Evolutionary conservation across 2,797 vertebrate genomes (phyloP), one percentile per base, ranked within the genome.

Genomic region (Setipinna tenuifilis): DNA sequence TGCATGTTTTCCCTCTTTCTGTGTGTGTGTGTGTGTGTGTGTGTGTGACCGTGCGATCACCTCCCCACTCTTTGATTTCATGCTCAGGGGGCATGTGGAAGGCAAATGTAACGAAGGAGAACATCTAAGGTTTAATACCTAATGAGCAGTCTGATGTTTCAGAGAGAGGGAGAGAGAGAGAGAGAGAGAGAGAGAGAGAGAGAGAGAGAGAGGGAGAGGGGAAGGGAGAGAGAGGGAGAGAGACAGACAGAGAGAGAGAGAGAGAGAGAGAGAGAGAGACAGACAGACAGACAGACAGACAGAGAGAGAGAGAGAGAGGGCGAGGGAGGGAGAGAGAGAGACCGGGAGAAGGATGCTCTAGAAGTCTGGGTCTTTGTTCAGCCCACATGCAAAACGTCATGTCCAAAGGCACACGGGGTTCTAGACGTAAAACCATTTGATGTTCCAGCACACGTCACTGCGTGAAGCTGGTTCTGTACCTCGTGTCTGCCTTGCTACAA

Each of bases 11-110:
- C n/a, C n/a, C n/a, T n/a, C n/a, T n/a, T n/a, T 25, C 19, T 59
- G 58, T 61, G 59, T n/a, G 21, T 62, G n/a, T 62, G n/a, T 62
- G 59, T 62, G 59, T 23, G 59, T 62, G 61, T 62, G 61, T 62
- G 61, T 62, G n/a, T 62, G n/a, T 62, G 61, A 25, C 61, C 61
- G 0, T 62, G 12, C 61, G n/a, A 25, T 25, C 61, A 23, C n/a
- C 61, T 23, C 61, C 25, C 17, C n/a, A n/a, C 61, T 62, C 61
- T 65, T 11, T 65, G n/a, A 65, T 65, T 65, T n/a, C 1, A 0
- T 2, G 61, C 25, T n/a, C n/a, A 2, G n/a, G 6, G n/a, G 61
- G n/a, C n/a, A n/a, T 23, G 25, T 25, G 9, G 61, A 7, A 23
- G 61, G 61, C 61, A 65, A 25, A 65, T 65, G 23, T 65, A 65